phyloP scores from a whole-genome alignment of 2,888 invertebrate genomes.

The Pammene fasciana region DNA sequence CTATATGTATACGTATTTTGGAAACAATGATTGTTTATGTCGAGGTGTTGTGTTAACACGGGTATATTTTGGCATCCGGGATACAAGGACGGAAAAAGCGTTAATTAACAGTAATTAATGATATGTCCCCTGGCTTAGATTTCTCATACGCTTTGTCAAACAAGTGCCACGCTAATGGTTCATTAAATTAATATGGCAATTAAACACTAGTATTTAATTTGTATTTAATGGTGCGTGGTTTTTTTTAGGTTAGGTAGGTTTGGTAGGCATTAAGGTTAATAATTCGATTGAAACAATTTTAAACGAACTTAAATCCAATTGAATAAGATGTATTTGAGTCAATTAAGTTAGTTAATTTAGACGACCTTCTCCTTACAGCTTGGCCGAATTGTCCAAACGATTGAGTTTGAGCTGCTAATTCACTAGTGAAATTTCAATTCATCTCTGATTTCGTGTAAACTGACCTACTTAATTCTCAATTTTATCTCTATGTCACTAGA shows the following conservation, averaged over 20 bases:
- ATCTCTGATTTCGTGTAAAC: neutral
- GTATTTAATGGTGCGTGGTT: neutral
- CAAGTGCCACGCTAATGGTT: neutral
- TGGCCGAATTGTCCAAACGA: constrained; percentile 43
- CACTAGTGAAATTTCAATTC: constrained; percentile 44
- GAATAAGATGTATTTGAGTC: neutral
- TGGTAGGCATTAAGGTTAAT: too few species aligned
- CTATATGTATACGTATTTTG: too few species aligned
- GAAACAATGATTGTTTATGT: too few species aligned
- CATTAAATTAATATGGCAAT: constrained; percentile 5
- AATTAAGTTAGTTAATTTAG: neutral
- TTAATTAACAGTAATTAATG: constrained; percentile 2
- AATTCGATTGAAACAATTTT: neutral
- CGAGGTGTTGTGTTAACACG: too few species aligned
- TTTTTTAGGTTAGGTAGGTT: too few species aligned
- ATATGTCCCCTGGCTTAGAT: constrained; percentile 5
- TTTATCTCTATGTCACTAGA: too few species aligned
- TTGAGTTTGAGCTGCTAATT: constrained; percentile 49
- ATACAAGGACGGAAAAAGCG: neutral
- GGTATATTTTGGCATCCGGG: too few species aligned
- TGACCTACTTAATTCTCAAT: neutral
- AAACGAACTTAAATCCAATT: neutral
- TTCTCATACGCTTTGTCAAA: neutral
- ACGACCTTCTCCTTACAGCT: constrained; percentile 42
- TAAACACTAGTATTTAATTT: neutral